These are phyloP conservation scores for Phenganax subtilis DNA, from an alignment of 92 coral and sea anemone species.

Conservation along the genomic window DNA sequence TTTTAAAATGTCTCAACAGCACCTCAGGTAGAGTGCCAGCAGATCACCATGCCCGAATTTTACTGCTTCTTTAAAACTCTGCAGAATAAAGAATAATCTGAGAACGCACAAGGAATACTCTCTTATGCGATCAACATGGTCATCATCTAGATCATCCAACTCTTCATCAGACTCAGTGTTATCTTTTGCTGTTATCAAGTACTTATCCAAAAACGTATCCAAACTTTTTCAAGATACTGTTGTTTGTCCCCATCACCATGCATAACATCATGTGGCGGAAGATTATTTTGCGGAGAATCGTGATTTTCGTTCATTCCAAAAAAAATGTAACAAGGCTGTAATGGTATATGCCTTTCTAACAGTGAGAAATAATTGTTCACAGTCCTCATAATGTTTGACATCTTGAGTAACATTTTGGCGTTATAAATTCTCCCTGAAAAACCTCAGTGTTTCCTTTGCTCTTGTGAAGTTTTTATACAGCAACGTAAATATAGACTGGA, in stretches of 20 bases:
- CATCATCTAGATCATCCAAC: neutral
- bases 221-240: conserved; percentile 8
- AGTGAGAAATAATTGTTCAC: conserved; percentile 11
- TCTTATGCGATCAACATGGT: conserved; percentile 15
- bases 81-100: conserved; percentile 35
- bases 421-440: conserved; percentile 14
- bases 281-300: neutral
- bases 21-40: conserved; percentile 53
- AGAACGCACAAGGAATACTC: conserved; percentile 46
- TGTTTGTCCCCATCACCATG: conserved; percentile 11
- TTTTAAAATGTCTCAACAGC: conserved; percentile 53
- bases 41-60: conserved; percentile 52
- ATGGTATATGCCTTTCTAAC: conserved; percentile 12
- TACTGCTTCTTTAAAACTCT: conserved; percentile 43
- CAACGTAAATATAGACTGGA: neutral
- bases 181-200: neutral
- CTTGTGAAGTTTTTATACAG: neutral
- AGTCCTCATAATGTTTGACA: neutral
- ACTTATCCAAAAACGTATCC: conserved; percentile 15
- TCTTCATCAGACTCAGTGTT: neutral
- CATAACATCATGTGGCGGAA: conserved; percentile 10
- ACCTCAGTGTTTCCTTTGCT: conserved; percentile 21
- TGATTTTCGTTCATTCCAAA: neutral
- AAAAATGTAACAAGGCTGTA: conserved; percentile 16
- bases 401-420: conserved; percentile 6